These are phyloP conservation scores for Bunonema sp. DNA, from an alignment of 2,888 invertebrate species.

Conservation along the genomic window DNA sequence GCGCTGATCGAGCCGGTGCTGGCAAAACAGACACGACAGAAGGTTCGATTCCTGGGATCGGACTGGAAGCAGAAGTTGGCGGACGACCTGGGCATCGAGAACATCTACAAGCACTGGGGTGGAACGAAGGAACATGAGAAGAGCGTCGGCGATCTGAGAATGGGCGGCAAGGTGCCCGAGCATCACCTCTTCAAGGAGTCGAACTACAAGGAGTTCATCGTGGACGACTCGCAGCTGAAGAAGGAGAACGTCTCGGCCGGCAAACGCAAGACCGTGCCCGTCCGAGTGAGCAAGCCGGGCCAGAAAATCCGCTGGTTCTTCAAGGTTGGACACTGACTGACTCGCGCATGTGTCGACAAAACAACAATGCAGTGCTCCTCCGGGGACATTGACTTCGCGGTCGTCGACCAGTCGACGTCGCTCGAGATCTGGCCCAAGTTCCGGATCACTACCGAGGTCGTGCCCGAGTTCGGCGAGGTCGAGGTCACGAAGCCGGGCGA, in stretches of 20 bases:
- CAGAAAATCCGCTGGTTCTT: slow-evolving; percentile 17
- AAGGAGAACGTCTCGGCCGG: too few relatives aligned
- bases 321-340: too few relatives aligned
- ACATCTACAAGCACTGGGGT: slow-evolving; percentile 22
- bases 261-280: too few relatives aligned
- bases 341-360: too few relatives aligned
- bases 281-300: too few relatives aligned
- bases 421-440: slow-evolving; percentile 30
- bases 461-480: slow-evolving; percentile 28
- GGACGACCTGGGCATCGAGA: slow-evolving; percentile 15
- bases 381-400: too few relatives aligned
- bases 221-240: too few relatives aligned
- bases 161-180: slow-evolving; percentile 27
- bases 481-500: slow-evolving; percentile 14
- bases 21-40: slow-evolving; percentile 17
- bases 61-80: slow-evolving; percentile 16
- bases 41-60: slow-evolving; percentile 14
- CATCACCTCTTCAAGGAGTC: too few relatives aligned
- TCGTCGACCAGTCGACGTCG: too few relatives aligned
- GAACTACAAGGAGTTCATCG: too few relatives aligned
- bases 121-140: slow-evolving; percentile 10
- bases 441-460: slow-evolving; percentile 29
- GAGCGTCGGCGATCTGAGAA: slow-evolving; percentile 19
- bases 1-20: slow-evolving; percentile 19
- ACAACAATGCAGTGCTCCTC: too few relatives aligned